These are phyloP conservation scores for Rhyacophila evoluta DNA, from an alignment of 2,888 invertebrate genomes.

Conservation along the genomic window DNA sequence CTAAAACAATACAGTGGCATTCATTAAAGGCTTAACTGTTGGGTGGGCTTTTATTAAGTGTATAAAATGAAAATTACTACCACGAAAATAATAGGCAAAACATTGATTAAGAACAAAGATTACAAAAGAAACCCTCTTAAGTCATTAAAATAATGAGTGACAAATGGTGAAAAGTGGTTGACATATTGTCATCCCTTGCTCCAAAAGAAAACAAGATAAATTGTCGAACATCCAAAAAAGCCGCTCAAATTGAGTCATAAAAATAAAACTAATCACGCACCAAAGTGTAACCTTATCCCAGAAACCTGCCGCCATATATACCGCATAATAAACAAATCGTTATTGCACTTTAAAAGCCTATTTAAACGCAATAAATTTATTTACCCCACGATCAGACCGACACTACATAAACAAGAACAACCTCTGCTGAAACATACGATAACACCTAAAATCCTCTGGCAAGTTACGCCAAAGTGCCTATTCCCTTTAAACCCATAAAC, in stretches of 20 bases:
- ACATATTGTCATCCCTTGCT: not conserved
- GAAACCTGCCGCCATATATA: conserved; percentile 39
- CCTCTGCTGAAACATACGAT: conserved; percentile 54
- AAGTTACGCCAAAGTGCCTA: conserved; percentile 32
- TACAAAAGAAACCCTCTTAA: too few relatives aligned
- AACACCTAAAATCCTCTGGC: conserved; percentile 58
- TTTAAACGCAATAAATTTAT: conserved; percentile 68
- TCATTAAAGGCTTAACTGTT: too few relatives aligned
- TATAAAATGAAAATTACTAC: too few relatives aligned
- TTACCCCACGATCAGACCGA: conserved; percentile 32
- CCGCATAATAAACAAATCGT: conserved; percentile 65
- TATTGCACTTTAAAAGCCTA: conserved; percentile 71
- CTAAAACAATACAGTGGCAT: too few relatives aligned
- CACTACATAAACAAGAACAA: conserved; percentile 56
- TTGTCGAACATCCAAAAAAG: not conserved
- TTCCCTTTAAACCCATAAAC: conserved; percentile 66
- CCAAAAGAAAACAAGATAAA: not conserved
- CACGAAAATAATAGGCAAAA: too few relatives aligned
- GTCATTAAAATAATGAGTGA: too few relatives aligned
- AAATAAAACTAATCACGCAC: conserved; percentile 50
- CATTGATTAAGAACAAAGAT: too few relatives aligned
- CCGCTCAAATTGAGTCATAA: conserved; percentile 49
- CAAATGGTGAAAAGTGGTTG: not conserved
- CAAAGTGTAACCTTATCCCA: conserved; percentile 39
- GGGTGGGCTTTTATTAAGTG: too few relatives aligned